Evolutionary conservation across 2,797 vertebrate species (phyloP), one percentile per base, ranked within the genome.

Genomic region (Chelon auratus): DNA sequence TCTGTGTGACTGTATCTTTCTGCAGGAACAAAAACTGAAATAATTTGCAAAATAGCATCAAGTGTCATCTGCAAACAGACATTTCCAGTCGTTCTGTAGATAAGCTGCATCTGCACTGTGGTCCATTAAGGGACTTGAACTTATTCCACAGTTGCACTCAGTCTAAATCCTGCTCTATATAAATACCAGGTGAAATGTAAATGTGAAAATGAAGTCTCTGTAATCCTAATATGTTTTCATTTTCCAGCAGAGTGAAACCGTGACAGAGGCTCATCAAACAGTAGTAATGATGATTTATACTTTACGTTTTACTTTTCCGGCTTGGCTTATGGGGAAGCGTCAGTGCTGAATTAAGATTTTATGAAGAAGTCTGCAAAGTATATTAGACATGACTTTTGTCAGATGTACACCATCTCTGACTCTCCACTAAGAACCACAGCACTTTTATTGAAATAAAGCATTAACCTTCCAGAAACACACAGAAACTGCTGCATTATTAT

Each of bases 211-310:
- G 20, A 73, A 61, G 13, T 7, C 24, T 26, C 24, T 26, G 24
- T 4, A 26, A 4, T 26, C 24, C 24, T 26, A 26, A 26, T 26
- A 4, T 26, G 24, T 65, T 77, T 81, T 67, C n/a, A 66, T 66
- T 81, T 72, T 68, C 40, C 68, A 68, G 62, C 52, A 54, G 68
- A n/a, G 26, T 64, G 56, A 72, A 66, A 62, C 50, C 75, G 66
- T 75, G 71, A 66, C 60, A 78, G 24, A 26, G 24, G 24, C 24
- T 26, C 24, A 26, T 26, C 30, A 47, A 10, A 8, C 3, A 3
- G 17, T 15, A n/a, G 5, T 45, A 45, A 17, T 7, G 15, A 45
- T 17, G 15, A 15, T 7, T 17, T 17, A 5, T 3, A 1, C 6
- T 7, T 45, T 17, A 45, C 5, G 15, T 24, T 43, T 53, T 61